These are phyloP conservation scores for Neotoxoptera formosana DNA, from an alignment of 1,140 invertebrate species.

Conservation along the genomic window DNA sequence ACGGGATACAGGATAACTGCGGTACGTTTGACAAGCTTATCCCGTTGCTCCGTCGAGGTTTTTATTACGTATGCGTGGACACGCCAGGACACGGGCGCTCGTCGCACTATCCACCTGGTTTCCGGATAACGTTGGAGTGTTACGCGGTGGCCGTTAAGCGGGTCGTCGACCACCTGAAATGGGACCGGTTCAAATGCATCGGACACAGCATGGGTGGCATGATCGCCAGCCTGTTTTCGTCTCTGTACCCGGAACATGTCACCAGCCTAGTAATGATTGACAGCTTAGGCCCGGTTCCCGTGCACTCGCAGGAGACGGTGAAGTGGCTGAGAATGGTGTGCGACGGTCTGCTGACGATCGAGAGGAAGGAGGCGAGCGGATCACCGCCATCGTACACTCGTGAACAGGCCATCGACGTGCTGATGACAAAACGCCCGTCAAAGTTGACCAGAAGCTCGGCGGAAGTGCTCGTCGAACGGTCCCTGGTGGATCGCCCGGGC, in stretches of 20 bases:
- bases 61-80: slow-evolving; percentile 73
- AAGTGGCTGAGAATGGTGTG: slow-evolving; percentile 61
- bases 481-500: slow-evolving; percentile 63
- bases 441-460: slow-evolving; percentile 65
- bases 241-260: slow-evolving; percentile 67
- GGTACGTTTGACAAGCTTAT: slow-evolving; percentile 73
- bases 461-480: slow-evolving; percentile 66
- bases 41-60: slow-evolving; percentile 67
- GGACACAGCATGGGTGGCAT: slow-evolving; percentile 71
- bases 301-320: slow-evolving; percentile 62
- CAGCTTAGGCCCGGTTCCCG: slow-evolving; percentile 63
- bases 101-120: slow-evolving; percentile 68
- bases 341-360: slow-evolving; percentile 60
- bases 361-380: slow-evolving; percentile 60
- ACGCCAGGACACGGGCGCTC: slow-evolving; percentile 76
- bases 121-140: slow-evolving; percentile 65
- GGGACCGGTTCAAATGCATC: slow-evolving; percentile 67
- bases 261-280: slow-evolving; percentile 68
- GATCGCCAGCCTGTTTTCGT: slow-evolving; percentile 64
- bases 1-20: slow-evolving; percentile 73
- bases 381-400: slow-evolving; percentile 65
- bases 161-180: slow-evolving; percentile 69
- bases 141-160: slow-evolving; percentile 66
- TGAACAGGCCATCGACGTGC: slow-evolving; percentile 65
- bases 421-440: slow-evolving; percentile 63